Evolutionary conservation across 2,888 invertebrate species (phyloP).

Genomic region (Parascotia fuliginaria): DNA sequence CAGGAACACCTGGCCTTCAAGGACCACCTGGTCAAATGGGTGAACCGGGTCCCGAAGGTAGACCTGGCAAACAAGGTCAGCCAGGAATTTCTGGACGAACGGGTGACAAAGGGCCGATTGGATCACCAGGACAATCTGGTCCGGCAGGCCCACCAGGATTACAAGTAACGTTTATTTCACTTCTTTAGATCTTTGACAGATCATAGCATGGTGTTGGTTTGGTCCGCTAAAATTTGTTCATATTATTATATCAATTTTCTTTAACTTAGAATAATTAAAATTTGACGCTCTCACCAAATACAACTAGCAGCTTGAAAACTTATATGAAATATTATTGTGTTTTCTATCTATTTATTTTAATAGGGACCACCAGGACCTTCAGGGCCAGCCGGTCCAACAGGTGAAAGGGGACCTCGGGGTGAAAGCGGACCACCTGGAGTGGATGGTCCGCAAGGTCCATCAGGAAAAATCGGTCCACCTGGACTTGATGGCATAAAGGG

Average conservation of each 20-base stretch:
- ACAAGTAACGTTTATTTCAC: slow-evolving; percentile 79
- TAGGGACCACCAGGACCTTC: slow-evolving; percentile 88
- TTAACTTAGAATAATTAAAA: no score
- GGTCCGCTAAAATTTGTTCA: no score
- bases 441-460: slow-evolving; percentile 90
- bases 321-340: no score
- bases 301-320: no score
- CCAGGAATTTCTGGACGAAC: slow-evolving; percentile 90
- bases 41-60: slow-evolving; percentile 86
- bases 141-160: slow-evolving; percentile 88
- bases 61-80: slow-evolving; percentile 89
- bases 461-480: slow-evolving; percentile 91
- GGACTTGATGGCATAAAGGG: slow-evolving; percentile 91
- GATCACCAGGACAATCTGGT: slow-evolving; percentile 88
- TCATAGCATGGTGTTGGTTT: no score
- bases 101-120: slow-evolving; percentile 91
- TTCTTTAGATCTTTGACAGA: no score
- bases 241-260: no score
- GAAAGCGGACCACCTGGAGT: slow-evolving; percentile 91
- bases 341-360: neutral
- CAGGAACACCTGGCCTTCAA: slow-evolving; percentile 88
- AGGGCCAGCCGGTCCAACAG: slow-evolving; percentile 89
- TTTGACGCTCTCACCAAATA: no score
- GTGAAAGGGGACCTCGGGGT: slow-evolving; percentile 90
- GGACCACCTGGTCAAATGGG: slow-evolving; percentile 89